Evolutionary conservation across 2,113 vertebrate genomes (phyloP), one percentile per base, ranked within the genome.

Genomic region (Procavia capensis): DNA sequence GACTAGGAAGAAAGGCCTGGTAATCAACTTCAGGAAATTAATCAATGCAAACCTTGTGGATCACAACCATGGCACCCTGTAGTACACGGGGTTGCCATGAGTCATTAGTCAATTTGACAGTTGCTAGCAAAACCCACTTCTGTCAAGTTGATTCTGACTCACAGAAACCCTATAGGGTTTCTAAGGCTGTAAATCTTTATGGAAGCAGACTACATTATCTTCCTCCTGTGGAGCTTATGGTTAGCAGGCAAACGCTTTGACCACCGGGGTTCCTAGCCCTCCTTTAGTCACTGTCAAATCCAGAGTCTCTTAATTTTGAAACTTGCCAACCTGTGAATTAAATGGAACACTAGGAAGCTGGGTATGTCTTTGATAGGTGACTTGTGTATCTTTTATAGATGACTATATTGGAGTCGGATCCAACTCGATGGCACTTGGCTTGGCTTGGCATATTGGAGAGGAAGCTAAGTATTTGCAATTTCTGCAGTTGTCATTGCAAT

Each of bases 261-360:
- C 19, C 57, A 24, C 57, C 22, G 9, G 19, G 20, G 4, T 22
- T 22, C 57, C 57, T 13, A 31, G 31, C 31, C 39, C 75, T 80
- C 2, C 45, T 88, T 76, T 82, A 75, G 43, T 31, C 29, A 89
- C 31, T 86, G 57, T 29, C 50, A 74, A 75, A 7, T 86, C 9
- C 24, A 76, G 36, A 75, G n/a, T 74, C 93, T 63, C 61, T 78
- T 70, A 85, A 47, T 41, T 87, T 91, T 95, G 61, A 74, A 91
- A 79, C n/a, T 80, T 93, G 39, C 41, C 64, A 74, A 83, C 45
- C 82, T 88, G 27, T 88, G 45, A 83, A 80, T 86, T 95, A 93
- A 94, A 87, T 82, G 41, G 17, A 93, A 94, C 72, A 54, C 43
- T 84, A 41, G 39, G 61, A 94, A 96, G 68, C 5, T 85, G 63